Conservation (phyloP, 2,888 invertebrate genomes). For the Amiota communis region DNA sequence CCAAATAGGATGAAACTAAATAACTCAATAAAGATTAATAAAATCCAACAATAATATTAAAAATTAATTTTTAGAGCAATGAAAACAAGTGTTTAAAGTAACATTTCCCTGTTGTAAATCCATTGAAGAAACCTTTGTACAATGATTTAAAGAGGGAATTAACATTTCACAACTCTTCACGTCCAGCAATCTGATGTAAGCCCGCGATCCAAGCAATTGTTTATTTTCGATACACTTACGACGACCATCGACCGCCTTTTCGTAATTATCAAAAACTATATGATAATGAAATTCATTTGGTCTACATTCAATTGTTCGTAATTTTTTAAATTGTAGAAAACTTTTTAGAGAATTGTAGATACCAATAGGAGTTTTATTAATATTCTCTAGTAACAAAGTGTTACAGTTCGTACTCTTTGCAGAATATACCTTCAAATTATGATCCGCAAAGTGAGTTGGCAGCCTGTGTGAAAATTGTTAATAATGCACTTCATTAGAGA, state of each 20-base stretch:
- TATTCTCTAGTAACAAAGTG: conserved; percentile 48
- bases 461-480: conserved; percentile 43
- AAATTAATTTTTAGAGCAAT: too few species aligned
- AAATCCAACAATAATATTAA: too few species aligned
- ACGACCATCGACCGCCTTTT: conserved; percentile 58
- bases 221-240: conserved; percentile 29
- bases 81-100: too few species aligned
- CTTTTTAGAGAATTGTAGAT: conserved; percentile 43
- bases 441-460: conserved; percentile 36
- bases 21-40: too few species aligned
- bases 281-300: conserved; percentile 50
- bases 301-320: conserved; percentile 47
- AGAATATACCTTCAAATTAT: conserved; percentile 17
- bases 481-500: background rate
- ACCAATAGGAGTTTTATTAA: conserved; percentile 40
- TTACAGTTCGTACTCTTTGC: conserved; percentile 58
- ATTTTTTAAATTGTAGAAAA: conserved; percentile 42
- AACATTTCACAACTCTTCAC: too few species aligned
- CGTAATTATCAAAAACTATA: conserved; percentile 61
- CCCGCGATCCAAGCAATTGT: too few species aligned
- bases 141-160: too few species aligned
- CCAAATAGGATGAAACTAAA: too few species aligned
- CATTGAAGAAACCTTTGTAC: too few species aligned
- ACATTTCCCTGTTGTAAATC: too few species aligned
- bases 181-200: too few species aligned